Evolutionary conservation across 2,888 invertebrate genomes (phyloP).

Genomic region (Hirtodrosophila histrioides): DNA sequence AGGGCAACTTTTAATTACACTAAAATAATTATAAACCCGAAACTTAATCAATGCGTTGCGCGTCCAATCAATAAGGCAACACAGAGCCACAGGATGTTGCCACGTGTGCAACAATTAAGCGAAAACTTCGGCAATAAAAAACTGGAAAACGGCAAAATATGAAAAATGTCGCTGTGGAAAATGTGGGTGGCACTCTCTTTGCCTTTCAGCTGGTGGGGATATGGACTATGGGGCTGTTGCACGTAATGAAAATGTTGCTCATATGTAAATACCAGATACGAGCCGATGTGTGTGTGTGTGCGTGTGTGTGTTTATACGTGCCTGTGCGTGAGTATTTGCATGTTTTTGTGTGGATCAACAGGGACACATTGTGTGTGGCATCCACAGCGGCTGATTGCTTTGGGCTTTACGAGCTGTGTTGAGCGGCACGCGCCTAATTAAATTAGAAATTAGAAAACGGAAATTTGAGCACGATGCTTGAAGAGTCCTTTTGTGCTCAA

Average conservation of each 20-base stretch:
- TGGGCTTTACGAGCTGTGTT: constrained; percentile 46
- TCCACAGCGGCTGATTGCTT: constrained; percentile 50
- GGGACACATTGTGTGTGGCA: constrained; percentile 25
- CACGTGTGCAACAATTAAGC: constrained; percentile 37
- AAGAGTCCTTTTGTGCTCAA: neutral
- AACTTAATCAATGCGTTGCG: constrained; percentile 43
- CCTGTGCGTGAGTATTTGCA: constrained; percentile 12
- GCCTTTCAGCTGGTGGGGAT: constrained; percentile 9
- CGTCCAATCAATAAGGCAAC: constrained; percentile 45
- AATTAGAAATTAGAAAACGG: constrained; percentile 74
- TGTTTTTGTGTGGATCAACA: constrained; percentile 43
- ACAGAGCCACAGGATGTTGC: constrained; percentile 9
- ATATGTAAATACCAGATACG: constrained; percentile 50
- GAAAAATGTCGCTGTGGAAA: constrained; percentile 51
- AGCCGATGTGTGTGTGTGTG: constrained; percentile 8
- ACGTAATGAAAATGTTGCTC: constrained; percentile 70
- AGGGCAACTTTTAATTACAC: constrained; percentile 60
- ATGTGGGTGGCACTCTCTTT: neutral
- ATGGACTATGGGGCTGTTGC: constrained; percentile 9
- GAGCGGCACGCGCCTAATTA: constrained; percentile 68
- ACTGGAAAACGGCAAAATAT: constrained; percentile 37
- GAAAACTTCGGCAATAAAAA: constrained; percentile 11
- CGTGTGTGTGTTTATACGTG: constrained; percentile 4
- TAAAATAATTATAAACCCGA: constrained; percentile 64
- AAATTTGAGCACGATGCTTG: constrained; percentile 51